phyloP scores from a whole-genome alignment of 2,888 invertebrate genomes.

The Leptothorax acervorum region DNA sequence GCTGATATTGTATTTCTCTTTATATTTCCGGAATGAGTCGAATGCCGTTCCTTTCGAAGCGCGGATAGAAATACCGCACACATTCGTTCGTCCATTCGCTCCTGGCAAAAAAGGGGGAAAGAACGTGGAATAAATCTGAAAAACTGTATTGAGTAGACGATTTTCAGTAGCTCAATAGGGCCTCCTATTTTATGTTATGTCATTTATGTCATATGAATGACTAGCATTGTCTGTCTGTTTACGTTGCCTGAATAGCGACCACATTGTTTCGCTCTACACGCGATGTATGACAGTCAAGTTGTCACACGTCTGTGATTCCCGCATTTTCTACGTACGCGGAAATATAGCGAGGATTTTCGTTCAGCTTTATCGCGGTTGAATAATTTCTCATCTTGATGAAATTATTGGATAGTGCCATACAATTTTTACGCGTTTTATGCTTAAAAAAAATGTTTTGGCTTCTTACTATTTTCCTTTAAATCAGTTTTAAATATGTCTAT shows the following conservation, averaged over 20 bases:
- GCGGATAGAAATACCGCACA: slow-evolving; percentile 28
- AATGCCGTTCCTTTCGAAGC: slow-evolving; percentile 41
- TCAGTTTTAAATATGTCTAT: neutral
- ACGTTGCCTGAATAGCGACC: slow-evolving; percentile 30
- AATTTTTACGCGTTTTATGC: slow-evolving; percentile 1
- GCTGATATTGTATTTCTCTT: slow-evolving; percentile 54
- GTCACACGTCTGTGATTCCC: slow-evolving; percentile 23
- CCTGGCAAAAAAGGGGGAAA: neutral
- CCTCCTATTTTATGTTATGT: neutral
- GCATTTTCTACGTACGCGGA: slow-evolving; percentile 24
- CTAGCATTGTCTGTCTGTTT: slow-evolving; percentile 44
- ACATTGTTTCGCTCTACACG: slow-evolving; percentile 40
- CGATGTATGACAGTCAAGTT: slow-evolving; percentile 40
- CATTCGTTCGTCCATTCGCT: neutral
- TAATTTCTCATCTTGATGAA: neutral
- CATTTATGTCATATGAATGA: slow-evolving; percentile 47
- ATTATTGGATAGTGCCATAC: neutral
- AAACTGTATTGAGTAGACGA: slow-evolving; percentile 45
- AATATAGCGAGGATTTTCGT: neutral
- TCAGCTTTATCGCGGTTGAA: slow-evolving; percentile 1
- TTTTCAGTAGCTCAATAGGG: slow-evolving; percentile 37
- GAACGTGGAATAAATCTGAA: slow-evolving; percentile 38
- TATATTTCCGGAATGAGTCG: slow-evolving; percentile 51
- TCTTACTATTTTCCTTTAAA: neutral
- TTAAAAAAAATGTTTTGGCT: neutral